Evolutionary conservation across 2,797 vertebrate genomes (phyloP), one percentile per base, ranked within the genome.

Genomic region (Taenioides sp.): DNA sequence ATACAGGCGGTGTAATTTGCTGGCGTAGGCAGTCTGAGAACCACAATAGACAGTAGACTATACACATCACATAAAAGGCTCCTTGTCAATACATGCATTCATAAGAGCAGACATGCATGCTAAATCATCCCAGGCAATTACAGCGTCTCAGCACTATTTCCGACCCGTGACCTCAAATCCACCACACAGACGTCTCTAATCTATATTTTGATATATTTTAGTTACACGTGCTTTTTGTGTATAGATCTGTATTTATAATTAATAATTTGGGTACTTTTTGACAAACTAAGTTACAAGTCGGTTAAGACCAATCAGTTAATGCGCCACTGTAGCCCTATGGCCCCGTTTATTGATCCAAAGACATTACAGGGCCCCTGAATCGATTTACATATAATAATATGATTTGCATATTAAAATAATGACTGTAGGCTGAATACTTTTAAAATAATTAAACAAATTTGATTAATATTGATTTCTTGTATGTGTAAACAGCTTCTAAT

Each of bases 61-160:
- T 74, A 78, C 75, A 83, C 74, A 66, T 78, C 27, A 14, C 40
- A 50, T 67, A 52, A 49, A 65, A 77, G 70, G 31, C 67, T 83
- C 73, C 18, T 59, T 70, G 72, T 84, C 81, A 84, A 89, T 85
- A 80, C 79, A 16, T 58, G 71, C 86, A 83, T 88, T 88, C 87
- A 87, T 83, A 40, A 78, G 80, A 31, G 14, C 75, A 80, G 73
- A 77, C 80, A 79, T 82, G 82, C 84, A 88, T 85, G 86, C 72
- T 86, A 81, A 86, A 78, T 83, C 81, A 83, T 86, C 79, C 83
- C 55, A 87, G 84, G 83, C 84, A 84, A 84, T 89, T 89, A 85
- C 82, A 89, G 71, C 74, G 69, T 85, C 80, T 78, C 78, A 73
- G 70, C 77, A 83, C 84, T 87, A 86, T 89, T 84, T 75, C 80